Conservation (phyloP, 2,797 vertebrate species). For the Crypturellus tataupa region DNA sequence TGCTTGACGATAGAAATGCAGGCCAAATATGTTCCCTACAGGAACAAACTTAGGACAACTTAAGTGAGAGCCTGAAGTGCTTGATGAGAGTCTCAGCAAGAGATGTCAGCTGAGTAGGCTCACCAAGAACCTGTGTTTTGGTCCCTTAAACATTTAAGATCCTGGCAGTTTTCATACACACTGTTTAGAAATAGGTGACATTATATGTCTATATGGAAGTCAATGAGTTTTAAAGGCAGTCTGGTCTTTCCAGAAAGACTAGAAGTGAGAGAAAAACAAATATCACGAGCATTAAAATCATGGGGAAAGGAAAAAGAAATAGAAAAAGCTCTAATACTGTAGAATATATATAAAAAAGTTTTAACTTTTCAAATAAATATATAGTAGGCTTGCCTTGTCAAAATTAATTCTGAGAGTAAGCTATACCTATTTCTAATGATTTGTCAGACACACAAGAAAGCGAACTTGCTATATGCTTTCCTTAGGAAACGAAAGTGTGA, state of each 20-base stretch:
- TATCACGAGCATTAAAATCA: neutral
- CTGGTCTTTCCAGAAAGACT: neutral
- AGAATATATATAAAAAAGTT: neutral
- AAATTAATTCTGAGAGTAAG: neutral
- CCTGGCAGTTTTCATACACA: neutral
- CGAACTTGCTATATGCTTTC: neutral
- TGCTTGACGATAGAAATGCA: neutral
- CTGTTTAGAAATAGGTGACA: neutral
- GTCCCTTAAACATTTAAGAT: neutral
- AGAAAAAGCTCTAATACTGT: neutral
- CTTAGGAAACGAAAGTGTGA: rapidly evolving
- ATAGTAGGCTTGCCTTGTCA: neutral
- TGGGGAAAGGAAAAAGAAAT: neutral
- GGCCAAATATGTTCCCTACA: rapidly evolving
- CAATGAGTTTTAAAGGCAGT: neutral
- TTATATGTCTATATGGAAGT: neutral
- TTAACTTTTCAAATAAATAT: neutral
- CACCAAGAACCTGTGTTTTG: neutral
- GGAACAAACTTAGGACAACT: neutral
- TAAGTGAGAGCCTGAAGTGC: rapidly evolving
- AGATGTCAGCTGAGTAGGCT: neutral
- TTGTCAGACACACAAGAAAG: neutral
- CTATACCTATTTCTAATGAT: neutral
- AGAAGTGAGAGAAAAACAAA: neutral
- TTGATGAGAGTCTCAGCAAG: rapidly evolving